Evolutionary conservation across 2,113 vertebrate genomes (phyloP).

Genomic region (Seriola aureovittata): DNA sequence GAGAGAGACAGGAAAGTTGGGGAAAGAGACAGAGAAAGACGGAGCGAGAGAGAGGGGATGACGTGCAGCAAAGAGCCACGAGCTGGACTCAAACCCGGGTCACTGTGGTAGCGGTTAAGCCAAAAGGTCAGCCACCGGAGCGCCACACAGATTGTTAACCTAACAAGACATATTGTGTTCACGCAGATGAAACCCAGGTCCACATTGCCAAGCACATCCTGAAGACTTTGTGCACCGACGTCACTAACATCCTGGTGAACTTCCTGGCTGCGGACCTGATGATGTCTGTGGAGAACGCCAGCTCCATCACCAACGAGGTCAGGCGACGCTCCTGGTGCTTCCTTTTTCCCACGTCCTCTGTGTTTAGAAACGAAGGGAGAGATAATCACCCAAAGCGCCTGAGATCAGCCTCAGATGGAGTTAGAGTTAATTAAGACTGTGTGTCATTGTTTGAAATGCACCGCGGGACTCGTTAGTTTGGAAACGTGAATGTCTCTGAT

Average conservation of each 20-base stretch:
- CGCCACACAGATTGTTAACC: too few relatives aligned
- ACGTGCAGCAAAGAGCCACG: too few relatives aligned
- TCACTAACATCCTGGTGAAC: conserved; percentile 94
- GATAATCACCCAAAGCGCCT: not conserved
- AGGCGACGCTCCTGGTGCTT: not conserved
- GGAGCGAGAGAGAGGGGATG: too few relatives aligned
- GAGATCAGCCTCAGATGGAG: too few relatives aligned
- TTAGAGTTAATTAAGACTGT: not conserved
- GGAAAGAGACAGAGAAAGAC: too few relatives aligned
- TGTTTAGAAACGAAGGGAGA: not conserved
- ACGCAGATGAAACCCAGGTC: conserved; percentile 92
- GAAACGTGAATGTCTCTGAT: conserved; percentile 16
- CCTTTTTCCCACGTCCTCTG: too few relatives aligned
- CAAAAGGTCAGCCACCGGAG: too few relatives aligned
- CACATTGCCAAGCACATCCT: conserved; percentile 91
- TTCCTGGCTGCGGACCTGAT: conserved; percentile 93
- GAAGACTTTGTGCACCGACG: conserved; percentile 92
- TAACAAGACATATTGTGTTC: not conserved
- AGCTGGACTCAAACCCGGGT: too few relatives aligned
- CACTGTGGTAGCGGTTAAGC: too few relatives aligned
- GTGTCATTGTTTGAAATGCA: not conserved
- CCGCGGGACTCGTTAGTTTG: not conserved
- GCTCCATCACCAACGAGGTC: conserved; percentile 90
- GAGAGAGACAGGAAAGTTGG: too few relatives aligned
- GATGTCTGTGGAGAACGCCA: conserved; percentile 90